Evolutionary conservation across 2,888 invertebrate species (phyloP).

Genomic region (Hymenopus coronatus): DNA sequence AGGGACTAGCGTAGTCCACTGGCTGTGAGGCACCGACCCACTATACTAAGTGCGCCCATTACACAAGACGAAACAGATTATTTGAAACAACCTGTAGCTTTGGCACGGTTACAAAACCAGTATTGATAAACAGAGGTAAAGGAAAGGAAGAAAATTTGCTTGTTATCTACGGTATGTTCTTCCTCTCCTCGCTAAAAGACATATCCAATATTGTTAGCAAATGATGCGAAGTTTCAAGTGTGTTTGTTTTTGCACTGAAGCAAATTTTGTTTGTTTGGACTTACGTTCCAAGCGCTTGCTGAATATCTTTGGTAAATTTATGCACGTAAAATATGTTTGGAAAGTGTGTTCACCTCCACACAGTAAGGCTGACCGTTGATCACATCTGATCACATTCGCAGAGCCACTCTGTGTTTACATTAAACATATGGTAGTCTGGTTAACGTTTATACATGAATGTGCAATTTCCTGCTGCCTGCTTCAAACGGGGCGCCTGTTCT

Average conservation of each 20-base stretch:
- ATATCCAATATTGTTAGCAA: too few relatives aligned
- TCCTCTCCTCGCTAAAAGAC: too few relatives aligned
- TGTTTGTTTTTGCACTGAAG: background rate
- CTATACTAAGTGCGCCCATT: too few relatives aligned
- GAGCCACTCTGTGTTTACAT: background rate
- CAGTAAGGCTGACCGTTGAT: background rate
- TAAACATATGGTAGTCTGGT: background rate
- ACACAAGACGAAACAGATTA: too few relatives aligned
- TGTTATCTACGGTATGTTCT: too few relatives aligned
- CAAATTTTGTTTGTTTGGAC: background rate
- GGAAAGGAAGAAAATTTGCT: too few relatives aligned
- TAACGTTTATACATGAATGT: background rate
- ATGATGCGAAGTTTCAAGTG: too few relatives aligned
- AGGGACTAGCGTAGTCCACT: too few relatives aligned
- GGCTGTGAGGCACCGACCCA: too few relatives aligned
- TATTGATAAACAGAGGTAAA: too few relatives aligned
- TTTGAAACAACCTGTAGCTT: too few relatives aligned
- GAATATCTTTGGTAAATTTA: background rate
- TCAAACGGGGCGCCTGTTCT: background rate
- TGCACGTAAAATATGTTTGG: background rate
- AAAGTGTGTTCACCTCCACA: background rate
- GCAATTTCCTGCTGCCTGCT: background rate
- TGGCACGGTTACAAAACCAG: too few relatives aligned
- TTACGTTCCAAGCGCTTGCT: background rate
- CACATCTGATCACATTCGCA: background rate